Evolutionary conservation across 2,113 vertebrate genomes (phyloP), one percentile per base, ranked within the genome.

Genomic region (Malurus elegans): DNA sequence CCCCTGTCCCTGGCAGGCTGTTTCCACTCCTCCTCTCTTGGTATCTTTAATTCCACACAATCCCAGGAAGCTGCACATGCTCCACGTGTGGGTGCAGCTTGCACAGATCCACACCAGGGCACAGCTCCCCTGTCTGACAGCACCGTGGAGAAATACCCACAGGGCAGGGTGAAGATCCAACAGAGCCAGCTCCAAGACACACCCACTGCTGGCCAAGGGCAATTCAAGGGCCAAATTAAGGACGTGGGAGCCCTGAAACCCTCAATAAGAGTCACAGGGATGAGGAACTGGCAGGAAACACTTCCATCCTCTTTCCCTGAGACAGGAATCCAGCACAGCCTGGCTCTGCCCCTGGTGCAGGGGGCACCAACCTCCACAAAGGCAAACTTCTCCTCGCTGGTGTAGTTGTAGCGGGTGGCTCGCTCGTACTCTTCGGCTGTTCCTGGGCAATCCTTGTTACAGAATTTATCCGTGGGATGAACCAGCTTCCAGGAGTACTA

Each of bases 401-500:
- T 99, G 97, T 99, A 99, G 97, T 99, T 99, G 97, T 99, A 99
- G 18, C 99, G 98, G 0, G 99, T 99, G 95, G 99, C 99, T 40
- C 99, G 98, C 86, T 99, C 99, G 5, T 99, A 99, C 82, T 99
- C 99, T 92, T 99, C 99, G 0, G 99, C 99, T 2, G 99, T 99
- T 75, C 99, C 99, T 0, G 99, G 99, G 81, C 99, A 99, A 95
- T 99, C 99, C 93, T 99, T 99, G 94, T 99, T 99, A 95, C 99
- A 99, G 98, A 99, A 99, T 86, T 99, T 99, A 97, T 99, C 99
- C 2, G 99, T 99, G 69, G 99, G 99, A 96, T 99, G 99, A 70
- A 99, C 99, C 92, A 99, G 97, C 97, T 99, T 99, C 99, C 99
- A 99, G 7, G 99, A 99, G 90, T 99, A 99, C 99, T 99, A 88